phyloP scores from a whole-genome alignment of 2,888 invertebrate genomes.

The Trachelus troglodyta region DNA sequence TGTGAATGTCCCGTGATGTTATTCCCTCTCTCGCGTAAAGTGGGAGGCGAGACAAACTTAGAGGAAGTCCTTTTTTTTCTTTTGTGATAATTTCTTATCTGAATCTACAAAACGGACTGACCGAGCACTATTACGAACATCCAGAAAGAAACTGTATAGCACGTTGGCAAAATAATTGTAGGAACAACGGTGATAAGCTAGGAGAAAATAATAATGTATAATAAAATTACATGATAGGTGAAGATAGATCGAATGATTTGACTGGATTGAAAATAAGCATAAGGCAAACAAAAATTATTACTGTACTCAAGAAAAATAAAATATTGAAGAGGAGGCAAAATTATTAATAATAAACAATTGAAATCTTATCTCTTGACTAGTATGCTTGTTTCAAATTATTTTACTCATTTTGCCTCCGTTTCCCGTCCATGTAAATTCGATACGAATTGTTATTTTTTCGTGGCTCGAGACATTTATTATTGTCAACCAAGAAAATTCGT shows the following conservation, averaged over 20 bases:
- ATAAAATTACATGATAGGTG: neutral
- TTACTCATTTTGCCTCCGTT: too few species aligned
- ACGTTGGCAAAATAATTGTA: too few species aligned
- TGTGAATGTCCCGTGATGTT: constrained; percentile 26
- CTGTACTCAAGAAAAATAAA: neutral
- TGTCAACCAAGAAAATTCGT: neutral
- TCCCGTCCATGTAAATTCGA: neutral
- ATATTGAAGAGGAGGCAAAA: neutral
- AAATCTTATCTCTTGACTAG: neutral
- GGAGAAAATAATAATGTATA: neutral
- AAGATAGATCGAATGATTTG: neutral
- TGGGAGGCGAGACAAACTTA: constrained; percentile 12
- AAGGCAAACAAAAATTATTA: neutral
- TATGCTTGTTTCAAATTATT: neutral
- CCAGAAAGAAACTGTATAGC: neutral
- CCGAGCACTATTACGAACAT: neutral
- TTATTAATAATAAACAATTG: neutral
- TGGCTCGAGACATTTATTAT: neutral
- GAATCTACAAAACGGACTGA: constrained; percentile 37
- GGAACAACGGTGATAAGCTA: neutral
- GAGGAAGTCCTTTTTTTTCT: constrained; percentile 55
- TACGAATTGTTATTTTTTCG: neutral
- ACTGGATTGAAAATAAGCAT: neutral
- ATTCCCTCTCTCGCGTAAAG: neutral
- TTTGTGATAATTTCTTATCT: constrained; percentile 40